A percentile compares a stretch with the other conserved stretches of the same genome.
Evolutionary conservation across 2,113 vertebrate species (phyloP).

Genomic region (Pseudopipra pipra): DNA sequence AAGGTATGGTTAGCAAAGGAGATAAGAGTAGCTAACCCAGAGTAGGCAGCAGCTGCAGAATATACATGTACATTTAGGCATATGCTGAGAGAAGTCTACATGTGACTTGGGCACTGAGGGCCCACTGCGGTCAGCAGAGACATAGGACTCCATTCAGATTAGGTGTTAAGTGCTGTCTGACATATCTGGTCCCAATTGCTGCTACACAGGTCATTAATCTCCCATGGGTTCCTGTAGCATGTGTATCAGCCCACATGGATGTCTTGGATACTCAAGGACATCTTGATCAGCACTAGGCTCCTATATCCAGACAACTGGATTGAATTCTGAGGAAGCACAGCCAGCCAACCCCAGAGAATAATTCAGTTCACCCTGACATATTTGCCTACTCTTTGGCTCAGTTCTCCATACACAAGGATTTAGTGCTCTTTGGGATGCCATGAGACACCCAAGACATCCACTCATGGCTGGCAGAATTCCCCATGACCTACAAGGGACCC

Average conservation of each 20-base stretch:
- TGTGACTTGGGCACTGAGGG: neutral
- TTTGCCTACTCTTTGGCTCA: neutral
- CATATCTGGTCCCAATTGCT: neutral
- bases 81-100: neutral
- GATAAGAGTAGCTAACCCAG: neutral
- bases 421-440: neutral
- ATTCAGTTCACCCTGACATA: neutral
- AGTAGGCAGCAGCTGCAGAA: neutral
- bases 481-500: neutral
- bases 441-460: neutral
- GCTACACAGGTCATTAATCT: neutral
- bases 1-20: neutral
- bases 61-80: neutral
- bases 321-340: neutral
- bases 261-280: neutral
- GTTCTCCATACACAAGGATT: neutral
- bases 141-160: neutral
- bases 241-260: neutral
- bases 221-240: neutral
- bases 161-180: neutral
- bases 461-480: fast-evolving
- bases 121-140: neutral
- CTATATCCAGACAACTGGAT: neutral
- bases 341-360: neutral
- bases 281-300: fast-evolving